Evolutionary conservation across 2,797 vertebrate species (phyloP).

Genomic region (Spheniscus humboldti): DNA sequence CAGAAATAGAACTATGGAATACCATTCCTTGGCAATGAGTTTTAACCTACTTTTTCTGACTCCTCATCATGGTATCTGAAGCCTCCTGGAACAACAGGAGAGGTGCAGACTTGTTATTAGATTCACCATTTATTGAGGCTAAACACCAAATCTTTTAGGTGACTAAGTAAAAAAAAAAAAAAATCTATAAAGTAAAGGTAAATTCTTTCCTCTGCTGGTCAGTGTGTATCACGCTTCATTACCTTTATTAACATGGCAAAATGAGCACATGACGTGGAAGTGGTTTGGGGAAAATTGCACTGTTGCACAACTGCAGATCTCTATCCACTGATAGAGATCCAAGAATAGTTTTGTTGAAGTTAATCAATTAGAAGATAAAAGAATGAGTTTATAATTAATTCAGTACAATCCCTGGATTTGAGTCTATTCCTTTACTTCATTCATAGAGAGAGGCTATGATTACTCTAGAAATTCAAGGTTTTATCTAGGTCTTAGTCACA

Average conservation of each 20-base stretch:
- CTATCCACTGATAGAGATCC: not conserved
- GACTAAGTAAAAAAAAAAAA: not conserved
- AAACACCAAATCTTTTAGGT: not conserved
- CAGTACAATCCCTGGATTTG: not conserved
- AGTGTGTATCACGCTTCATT: not conserved
- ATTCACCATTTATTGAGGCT: not conserved
- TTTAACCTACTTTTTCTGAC: not conserved
- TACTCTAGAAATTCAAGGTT: not conserved
- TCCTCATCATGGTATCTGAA: accelerated
- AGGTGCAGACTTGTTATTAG: not conserved
- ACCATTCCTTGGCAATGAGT: not conserved
- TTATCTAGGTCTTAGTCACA: not conserved
- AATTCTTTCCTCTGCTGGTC: not conserved
- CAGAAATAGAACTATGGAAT: not conserved
- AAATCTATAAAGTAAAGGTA: not conserved
- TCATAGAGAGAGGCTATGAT: not conserved
- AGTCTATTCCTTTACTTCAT: not conserved
- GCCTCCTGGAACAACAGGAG: not conserved
- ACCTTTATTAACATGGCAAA: not conserved
- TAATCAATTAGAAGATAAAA: not conserved
- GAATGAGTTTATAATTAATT: not conserved
- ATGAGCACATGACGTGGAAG: not conserved
- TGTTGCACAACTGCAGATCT: not conserved
- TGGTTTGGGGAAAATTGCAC: not conserved
- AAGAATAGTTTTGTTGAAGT: not conserved